Conservation (phyloP, 2,888 invertebrate genomes). For the Eupithecia insigniata region DNA sequence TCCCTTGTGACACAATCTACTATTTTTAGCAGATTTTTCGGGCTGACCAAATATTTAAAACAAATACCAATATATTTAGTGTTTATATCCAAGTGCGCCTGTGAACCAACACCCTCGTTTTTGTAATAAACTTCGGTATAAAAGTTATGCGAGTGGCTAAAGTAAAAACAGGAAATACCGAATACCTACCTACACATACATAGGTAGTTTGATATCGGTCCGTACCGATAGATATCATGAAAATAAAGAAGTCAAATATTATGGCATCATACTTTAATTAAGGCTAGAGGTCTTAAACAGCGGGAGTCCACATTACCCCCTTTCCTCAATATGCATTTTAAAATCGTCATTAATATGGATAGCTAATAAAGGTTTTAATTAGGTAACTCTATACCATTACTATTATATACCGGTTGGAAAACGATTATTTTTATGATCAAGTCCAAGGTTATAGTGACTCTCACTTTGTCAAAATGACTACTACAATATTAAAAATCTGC, state of each 20-base stretch:
- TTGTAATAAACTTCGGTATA: background rate
- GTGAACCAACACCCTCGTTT: background rate
- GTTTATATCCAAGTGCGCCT: background rate
- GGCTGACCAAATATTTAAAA: too few species aligned
- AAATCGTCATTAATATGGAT: background rate
- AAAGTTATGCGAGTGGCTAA: background rate
- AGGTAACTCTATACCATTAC: background rate
- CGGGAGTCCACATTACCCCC: conserved; percentile 15
- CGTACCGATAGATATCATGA: too few species aligned
- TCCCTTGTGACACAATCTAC: too few species aligned
- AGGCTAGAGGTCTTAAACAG: background rate
- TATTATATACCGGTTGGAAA: background rate
- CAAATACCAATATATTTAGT: too few species aligned
- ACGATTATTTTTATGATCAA: background rate
- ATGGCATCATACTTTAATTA: background rate
- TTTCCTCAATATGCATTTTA: background rate
- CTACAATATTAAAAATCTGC: background rate
- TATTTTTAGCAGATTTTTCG: too few species aligned
- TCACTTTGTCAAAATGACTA: background rate
- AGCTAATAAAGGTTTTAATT: conserved; percentile 5
- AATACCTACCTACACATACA: too few species aligned
- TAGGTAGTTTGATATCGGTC: background rate
- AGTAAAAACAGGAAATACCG: background rate
- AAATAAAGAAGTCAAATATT: too few species aligned
- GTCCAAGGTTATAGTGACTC: background rate